Evolutionary conservation across 53 echinoderm and acorn worm genomes (phyloP).

Genomic region (Apostichopus leukothele): DNA sequence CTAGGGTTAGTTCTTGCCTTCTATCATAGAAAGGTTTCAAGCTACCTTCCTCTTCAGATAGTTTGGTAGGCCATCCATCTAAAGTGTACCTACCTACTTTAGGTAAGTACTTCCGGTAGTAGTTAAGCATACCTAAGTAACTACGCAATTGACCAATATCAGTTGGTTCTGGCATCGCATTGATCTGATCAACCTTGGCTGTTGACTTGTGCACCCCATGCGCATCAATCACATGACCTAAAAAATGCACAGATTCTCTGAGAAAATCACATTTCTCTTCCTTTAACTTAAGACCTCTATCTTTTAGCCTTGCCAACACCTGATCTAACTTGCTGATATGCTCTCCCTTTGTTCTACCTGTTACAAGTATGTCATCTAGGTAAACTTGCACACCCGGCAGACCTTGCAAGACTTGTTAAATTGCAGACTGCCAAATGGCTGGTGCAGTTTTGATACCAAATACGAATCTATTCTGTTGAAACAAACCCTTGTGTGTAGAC

Average conservation of each 20-base stretch:
- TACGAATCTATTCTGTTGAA: constrained; percentile 56
- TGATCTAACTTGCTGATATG: constrained; percentile 47
- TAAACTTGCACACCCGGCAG: constrained; percentile 53
- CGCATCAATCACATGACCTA: constrained; percentile 56
- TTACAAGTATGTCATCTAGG: constrained; percentile 59
- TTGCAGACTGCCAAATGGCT: too few relatives aligned
- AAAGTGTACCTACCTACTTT: constrained; percentile 40
- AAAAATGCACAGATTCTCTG: constrained; percentile 46
- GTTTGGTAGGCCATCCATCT: constrained; percentile 32
- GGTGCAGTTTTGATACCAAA: constrained; percentile 63
- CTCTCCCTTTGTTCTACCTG: constrained; percentile 35
- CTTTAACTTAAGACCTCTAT: constrained; percentile 48
- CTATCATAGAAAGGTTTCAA: constrained; percentile 49
- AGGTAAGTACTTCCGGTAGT: constrained; percentile 53
- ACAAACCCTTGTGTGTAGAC: too few relatives aligned
- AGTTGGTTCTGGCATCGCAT: constrained; percentile 2
- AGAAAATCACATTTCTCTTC: constrained; percentile 56
- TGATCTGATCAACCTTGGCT: constrained; percentile 24
- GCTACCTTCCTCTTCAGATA: constrained; percentile 37
- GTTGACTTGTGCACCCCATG: constrained; percentile 33
- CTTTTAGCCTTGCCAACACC: constrained; percentile 43
- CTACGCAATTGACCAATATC: constrained; percentile 32
- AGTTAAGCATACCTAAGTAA: constrained; percentile 51
- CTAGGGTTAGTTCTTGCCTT: constrained; percentile 45
- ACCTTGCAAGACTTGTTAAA: constrained; percentile 55